Evolutionary conservation across 1,140 invertebrate genomes (phyloP), one percentile per base, ranked within the genome.

Genomic region (Zaprionus davidi): DNA sequence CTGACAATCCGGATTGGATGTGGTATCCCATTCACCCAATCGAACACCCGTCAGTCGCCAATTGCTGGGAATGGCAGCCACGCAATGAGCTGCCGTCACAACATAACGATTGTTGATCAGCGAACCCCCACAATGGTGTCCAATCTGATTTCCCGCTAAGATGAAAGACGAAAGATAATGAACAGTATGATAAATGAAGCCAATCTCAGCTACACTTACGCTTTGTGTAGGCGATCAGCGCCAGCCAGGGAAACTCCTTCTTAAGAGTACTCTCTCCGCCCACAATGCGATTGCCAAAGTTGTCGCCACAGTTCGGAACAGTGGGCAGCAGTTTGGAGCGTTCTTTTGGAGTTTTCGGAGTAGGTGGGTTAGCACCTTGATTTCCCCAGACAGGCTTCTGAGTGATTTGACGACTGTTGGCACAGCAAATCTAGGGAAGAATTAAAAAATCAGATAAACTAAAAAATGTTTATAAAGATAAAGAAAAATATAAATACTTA

Each of bases 51-150:
- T 86, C 13, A 92, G 49, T 15, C 69, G 69, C 90, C 90, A 92
- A 41, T 66, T 78, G 4, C 15, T 17, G 5, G 85, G 82, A 17
- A 95, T 78, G 58, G 94, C 93, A 17, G 94, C 94, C 1, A 97
- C 93, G 77, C 97, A 98, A 91, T 98, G 97, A 1, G 96, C 96
- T 0, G 97, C 97, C 0, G 91, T 92, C 6, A 92, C 53, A 0
- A 97, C 93, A 92, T 96, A 96, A 3, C 94, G 93, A 6, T 93
- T 91, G 49, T 94, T 95, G 28, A 97, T 94, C 2, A 97, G 91
- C 2, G 95, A 94, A 3, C 96, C 96, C 0, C 96, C 96, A 83
- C 97, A 97, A 15, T 93, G 92, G 12, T 93, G 93, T 1, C 91
- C 81, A 26, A 80, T 82, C 15, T 67, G 34, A 65, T 86, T 87